phyloP scores from a whole-genome alignment of 2,888 invertebrate genomes.

The Dasysyrphus albostriatus region DNA sequence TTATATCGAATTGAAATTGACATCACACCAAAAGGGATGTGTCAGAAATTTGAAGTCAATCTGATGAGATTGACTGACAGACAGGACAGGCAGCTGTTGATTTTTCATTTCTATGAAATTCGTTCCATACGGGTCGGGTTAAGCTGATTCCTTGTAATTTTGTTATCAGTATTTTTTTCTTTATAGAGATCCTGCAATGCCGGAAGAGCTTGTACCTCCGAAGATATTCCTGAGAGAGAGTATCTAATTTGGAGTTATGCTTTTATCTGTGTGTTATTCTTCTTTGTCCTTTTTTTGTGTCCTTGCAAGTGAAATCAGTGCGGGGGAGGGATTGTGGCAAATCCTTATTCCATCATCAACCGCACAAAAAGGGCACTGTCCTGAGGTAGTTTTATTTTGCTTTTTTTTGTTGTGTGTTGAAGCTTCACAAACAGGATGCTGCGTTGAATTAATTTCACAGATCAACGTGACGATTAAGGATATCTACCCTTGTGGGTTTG shows the following conservation, averaged over 20 bases:
- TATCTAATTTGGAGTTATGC: conserved; percentile 67
- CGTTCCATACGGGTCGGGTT: conserved; percentile 48
- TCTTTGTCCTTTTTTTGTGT: conserved; percentile 6
- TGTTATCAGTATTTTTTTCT: conserved; percentile 46
- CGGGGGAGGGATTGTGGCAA: not conserved
- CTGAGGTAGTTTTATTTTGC: conserved; percentile 28
- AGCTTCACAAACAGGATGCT: conserved; percentile 35
- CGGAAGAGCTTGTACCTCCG: conserved; percentile 26
- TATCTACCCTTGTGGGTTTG: conserved; percentile 6
- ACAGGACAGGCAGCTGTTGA: conserved; percentile 62
- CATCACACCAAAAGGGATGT: conserved; percentile 46
- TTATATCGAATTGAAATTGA: conserved; percentile 60
- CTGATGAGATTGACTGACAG: conserved; percentile 40
- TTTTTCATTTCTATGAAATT: conserved; percentile 61
- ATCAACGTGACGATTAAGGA: conserved; percentile 77
- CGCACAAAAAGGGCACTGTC: conserved; percentile 50
- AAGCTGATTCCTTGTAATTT: conserved; percentile 20
- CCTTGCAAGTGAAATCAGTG: not conserved
- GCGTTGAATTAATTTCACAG: conserved; percentile 77
- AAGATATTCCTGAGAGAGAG: conserved; percentile 28
- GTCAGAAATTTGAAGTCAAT: conserved; percentile 48
- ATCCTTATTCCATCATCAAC: conserved; percentile 9
- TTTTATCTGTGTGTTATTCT: conserved; percentile 47
- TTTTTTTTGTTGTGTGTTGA: not conserved
- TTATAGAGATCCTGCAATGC: conserved; percentile 3